A percentile compares a stretch with the other conserved stretches of the same genome.
These are phyloP conservation scores for Endomychus coccineus DNA, from an alignment of 2,888 invertebrate species.

Conservation along the genomic window DNA sequence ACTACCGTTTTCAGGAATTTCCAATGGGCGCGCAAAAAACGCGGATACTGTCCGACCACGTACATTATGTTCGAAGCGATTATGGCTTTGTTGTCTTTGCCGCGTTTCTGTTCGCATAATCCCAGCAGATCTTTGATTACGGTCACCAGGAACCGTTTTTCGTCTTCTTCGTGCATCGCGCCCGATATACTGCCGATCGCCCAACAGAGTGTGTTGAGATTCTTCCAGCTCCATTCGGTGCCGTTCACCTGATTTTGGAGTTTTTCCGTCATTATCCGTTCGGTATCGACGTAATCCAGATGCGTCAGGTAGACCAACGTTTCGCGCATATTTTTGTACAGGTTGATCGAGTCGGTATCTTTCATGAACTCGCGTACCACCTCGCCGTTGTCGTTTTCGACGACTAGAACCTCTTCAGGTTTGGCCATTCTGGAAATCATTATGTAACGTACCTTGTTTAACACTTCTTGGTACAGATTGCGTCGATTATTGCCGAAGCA, in stretches of 20 bases:
- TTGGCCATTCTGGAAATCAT: constrained; percentile 99
- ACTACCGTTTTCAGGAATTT: constrained; percentile 99
- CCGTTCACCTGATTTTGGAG: constrained; percentile 97
- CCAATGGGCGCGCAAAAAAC: constrained; percentile 99
- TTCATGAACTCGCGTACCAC: constrained; percentile 99
- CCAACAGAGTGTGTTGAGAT: constrained; percentile 98
- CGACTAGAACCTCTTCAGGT: constrained; percentile 98
- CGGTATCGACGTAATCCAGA: constrained; percentile 95
- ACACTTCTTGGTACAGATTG: constrained; percentile 69
- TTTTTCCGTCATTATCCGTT: constrained; percentile 98
- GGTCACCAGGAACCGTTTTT: constrained; percentile 96
- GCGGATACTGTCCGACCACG: constrained; percentile 98
- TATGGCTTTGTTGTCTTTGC: constrained; percentile 99
- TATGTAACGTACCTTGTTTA: constrained; percentile 85
- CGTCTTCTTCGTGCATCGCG: constrained; percentile 98
- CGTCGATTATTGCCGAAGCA: constrained; percentile 48
- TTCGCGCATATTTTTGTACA: constrained; percentile 99
- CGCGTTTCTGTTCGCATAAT: constrained; percentile 95
- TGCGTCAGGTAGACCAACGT: constrained; percentile 97
- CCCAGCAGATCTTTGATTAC: constrained; percentile 97
- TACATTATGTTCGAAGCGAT: constrained; percentile 99
- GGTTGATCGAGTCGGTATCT: constrained; percentile 98
- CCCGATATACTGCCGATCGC: constrained; percentile 89
- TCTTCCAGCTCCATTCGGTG: constrained; percentile 99
- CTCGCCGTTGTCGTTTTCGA: constrained; percentile 99